Percentiles rank a stretch among this genome's conserved stretches.
Conservation (phyloP, 1,140 invertebrate genomes). For the Dendrolimus kikuchii region DNA sequence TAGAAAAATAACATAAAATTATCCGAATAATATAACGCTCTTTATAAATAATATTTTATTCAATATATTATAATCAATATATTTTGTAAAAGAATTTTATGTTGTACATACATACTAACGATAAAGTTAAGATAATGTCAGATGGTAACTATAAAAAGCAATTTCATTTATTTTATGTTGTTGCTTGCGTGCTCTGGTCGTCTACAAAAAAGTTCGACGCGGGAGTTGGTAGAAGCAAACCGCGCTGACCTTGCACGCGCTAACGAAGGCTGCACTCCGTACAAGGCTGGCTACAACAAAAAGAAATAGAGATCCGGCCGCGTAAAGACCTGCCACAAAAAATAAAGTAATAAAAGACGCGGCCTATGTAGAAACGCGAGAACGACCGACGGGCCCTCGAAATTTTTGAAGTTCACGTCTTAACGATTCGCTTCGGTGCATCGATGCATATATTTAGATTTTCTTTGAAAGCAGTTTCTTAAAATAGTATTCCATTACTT, state of each 20-base stretch:
- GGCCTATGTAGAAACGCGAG: conserved; percentile 33
- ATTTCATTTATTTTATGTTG: conserved; percentile 5
- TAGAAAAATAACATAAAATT: too few species aligned
- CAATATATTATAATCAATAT: too few species aligned
- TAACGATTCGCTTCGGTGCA: conserved; percentile 8
- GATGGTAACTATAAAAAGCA: neutral
- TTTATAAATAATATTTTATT: too few species aligned
- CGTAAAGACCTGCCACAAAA: conserved; percentile 58
- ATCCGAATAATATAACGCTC: too few species aligned
- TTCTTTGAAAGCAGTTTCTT: too few species aligned
- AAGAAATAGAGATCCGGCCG: conserved; percentile 39
- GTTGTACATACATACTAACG: neutral
- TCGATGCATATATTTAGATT: neutral
- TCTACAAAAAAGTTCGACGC: conserved; percentile 12
- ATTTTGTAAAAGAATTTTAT: neutral
- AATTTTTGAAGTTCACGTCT: conserved; percentile 21
- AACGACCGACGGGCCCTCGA: conserved; percentile 25
- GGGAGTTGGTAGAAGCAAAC: conserved; percentile 25
- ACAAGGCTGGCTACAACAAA: conserved; percentile 49
- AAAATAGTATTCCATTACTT: too few species aligned
- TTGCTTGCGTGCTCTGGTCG: conserved; percentile 1
- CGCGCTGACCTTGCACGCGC: conserved; percentile 52
- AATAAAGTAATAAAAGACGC: conserved; percentile 43
- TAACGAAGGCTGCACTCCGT: conserved; percentile 59
- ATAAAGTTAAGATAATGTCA: conserved; percentile 2